Percentiles rank a stretch among this genome's conserved stretches.
phyloP scores from a whole-genome alignment of 1,140 invertebrate species.

The Diplogasteroides magnus region DNA sequence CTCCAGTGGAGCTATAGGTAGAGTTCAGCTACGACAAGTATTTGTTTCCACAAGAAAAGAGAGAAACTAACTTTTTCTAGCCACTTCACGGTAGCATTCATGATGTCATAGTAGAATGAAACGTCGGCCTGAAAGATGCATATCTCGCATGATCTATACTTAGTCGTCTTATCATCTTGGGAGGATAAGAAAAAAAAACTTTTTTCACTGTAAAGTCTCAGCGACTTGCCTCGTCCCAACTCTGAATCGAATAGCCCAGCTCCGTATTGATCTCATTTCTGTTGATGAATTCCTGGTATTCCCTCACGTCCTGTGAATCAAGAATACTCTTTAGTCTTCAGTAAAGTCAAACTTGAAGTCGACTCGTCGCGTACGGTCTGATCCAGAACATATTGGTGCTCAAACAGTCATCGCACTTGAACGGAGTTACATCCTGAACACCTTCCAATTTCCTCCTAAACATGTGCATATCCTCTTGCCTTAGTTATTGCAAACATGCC shows the following conservation, averaged over 20 bases:
- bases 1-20: no score
- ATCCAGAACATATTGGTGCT: constrained; percentile 44
- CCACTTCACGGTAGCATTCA: not conserved
- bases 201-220: not conserved
- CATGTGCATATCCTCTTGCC: constrained; percentile 2
- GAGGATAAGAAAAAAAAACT: no score
- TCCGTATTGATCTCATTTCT: constrained; percentile 28
- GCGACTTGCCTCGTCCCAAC: constrained; percentile 35
- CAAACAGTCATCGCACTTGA: constrained; percentile 45
- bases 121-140: no score
- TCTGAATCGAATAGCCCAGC: constrained; percentile 34
- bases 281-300: constrained; percentile 17
- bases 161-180: no score
- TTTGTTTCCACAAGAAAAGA: not conserved
- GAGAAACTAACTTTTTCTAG: not conserved
- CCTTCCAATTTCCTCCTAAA: not conserved
- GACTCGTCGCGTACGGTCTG: constrained; percentile 30
- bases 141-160: no score
- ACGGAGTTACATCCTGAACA: constrained; percentile 36
- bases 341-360: not conserved
- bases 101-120: not conserved
- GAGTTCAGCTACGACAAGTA: no score
- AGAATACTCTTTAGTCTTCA: constrained; percentile 2
- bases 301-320: constrained; percentile 27
- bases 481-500: constrained; percentile 30